Evolutionary conservation across 2,113 vertebrate species (phyloP), one percentile per base, ranked within the genome.

Genomic region (Cairina moschata): DNA sequence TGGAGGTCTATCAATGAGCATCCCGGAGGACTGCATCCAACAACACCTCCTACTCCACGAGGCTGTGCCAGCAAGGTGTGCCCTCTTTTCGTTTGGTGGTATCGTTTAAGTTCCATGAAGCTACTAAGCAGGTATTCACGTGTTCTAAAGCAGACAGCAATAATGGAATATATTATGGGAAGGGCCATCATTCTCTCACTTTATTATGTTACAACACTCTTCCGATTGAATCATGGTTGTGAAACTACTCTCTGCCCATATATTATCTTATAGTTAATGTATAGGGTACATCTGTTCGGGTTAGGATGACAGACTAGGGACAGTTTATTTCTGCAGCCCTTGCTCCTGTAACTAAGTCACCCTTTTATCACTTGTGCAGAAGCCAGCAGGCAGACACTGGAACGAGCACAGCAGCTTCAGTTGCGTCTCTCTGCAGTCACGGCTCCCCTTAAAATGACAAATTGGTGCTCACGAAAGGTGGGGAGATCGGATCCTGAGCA

Each of bases 1-100:
- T 29, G 38, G 22, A 48, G n/a, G 50, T 46, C 6, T 32, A 5
- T 20, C 60, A 16, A 10, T 5, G 34, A 58, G 62, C 74, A 13
- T 12, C 62, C 1, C n/a, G 9, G 62, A 13, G 40, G 31, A 63
- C 48, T 25, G 16, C n/a, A 3, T 40, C 25, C 65, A 5, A 0
- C 1, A 2, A 3, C 16, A 2, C 0, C 1, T 32, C 69, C 32
- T 55, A 11, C 63, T 32, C 0, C 2, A 31, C 4, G 8, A 22
- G 32, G 66, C 32, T 9, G 11, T 1, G 32, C 8, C 36, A 3
- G 50, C 3, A 5, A 5, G 14, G n/a, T 17, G n/a, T 2, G 14
- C 48, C 44, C 14, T 29, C 26, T 0, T 6, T 0, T 5, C 31
- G 0, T 32, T 6, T 40, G 18, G 15, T 20, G 7, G 21, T 2